These are phyloP conservation scores for Ophion ellenae DNA, from an alignment of 2,888 invertebrate genomes.

Conservation along the genomic window DNA sequence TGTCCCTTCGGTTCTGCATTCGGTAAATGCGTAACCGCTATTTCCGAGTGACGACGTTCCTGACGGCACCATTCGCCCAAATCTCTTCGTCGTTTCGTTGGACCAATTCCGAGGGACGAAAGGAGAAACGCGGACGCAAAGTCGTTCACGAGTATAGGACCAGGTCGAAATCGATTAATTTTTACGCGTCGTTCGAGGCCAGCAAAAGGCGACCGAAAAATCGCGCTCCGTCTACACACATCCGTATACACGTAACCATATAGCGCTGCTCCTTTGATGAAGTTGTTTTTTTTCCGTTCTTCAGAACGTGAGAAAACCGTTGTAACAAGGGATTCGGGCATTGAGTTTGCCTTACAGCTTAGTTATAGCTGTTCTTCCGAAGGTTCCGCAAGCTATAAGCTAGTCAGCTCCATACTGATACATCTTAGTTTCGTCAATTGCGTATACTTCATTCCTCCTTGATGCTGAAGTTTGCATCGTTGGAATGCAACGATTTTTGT, in stretches of 20 bases:
- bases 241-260: not conserved
- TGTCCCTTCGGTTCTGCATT: constrained; percentile 7
- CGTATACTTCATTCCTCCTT: too few relatives aligned
- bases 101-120: constrained; percentile 21
- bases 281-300: constrained; percentile 22
- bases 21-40: not conserved
- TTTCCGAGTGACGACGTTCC: constrained; percentile 31
- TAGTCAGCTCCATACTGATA: constrained; percentile 61
- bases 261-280: constrained; percentile 28
- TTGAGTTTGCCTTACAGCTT: not conserved
- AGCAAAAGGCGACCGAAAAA: constrained; percentile 37
- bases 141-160: constrained; percentile 65
- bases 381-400: constrained; percentile 72
- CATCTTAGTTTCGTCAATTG: not conserved
- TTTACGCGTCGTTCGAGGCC: constrained; percentile 71
- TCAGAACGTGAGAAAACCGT: constrained; percentile 39
- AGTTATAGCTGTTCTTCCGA: constrained; percentile 6
- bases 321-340: constrained; percentile 13
- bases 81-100: constrained; percentile 44
- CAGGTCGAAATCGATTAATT: constrained; percentile 75
- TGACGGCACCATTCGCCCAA: constrained; percentile 28
- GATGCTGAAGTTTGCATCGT: too few relatives aligned
- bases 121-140: constrained; percentile 45
- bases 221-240: constrained; percentile 26
- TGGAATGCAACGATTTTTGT: too few relatives aligned